A percentile compares a stretch with the other conserved stretches of the same genome.
Conservation (phyloP, 2,888 invertebrate genomes). For the Pelosia muscerda region DNA sequence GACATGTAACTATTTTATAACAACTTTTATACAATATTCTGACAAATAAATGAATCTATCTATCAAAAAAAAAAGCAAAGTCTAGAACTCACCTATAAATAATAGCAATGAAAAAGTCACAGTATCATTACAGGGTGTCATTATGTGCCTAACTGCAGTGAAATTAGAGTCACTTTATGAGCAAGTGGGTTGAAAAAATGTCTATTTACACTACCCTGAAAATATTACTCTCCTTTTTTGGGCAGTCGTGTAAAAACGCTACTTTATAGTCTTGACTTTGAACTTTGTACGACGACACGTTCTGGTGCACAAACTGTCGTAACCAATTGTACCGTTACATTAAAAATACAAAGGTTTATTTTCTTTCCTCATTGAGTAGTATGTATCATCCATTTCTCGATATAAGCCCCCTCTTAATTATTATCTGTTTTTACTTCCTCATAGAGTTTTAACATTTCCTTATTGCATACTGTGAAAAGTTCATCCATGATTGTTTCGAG, state of each 20-base stretch:
- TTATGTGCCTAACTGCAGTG: too few species aligned
- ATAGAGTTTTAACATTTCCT: conserved; percentile 11
- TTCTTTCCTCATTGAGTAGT: neutral
- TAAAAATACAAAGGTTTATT: neutral
- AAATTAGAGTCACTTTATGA: too few species aligned
- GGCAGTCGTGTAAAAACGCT: neutral
- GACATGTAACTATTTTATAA: too few species aligned
- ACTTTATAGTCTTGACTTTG: neutral
- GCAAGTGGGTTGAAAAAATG: too few species aligned
- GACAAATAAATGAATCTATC: too few species aligned
- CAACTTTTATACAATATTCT: too few species aligned
- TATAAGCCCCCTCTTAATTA: neutral
- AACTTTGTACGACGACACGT: neutral
- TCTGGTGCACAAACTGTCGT: too few species aligned
- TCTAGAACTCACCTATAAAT: too few species aligned
- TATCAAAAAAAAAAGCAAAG: too few species aligned
- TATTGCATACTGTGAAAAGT: conserved; percentile 4
- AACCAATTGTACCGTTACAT: neutral
- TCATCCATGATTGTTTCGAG: neutral
- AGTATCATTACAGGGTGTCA: too few species aligned
- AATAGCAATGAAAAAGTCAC: too few species aligned
- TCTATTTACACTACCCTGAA: neutral
- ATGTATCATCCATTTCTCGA: neutral
- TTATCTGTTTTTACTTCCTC: conserved; percentile 9
- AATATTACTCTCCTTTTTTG: neutral